These are phyloP conservation scores for Drosophila rhopaloa DNA, from an alignment of 1,140 invertebrate genomes.

Conservation along the genomic window DNA sequence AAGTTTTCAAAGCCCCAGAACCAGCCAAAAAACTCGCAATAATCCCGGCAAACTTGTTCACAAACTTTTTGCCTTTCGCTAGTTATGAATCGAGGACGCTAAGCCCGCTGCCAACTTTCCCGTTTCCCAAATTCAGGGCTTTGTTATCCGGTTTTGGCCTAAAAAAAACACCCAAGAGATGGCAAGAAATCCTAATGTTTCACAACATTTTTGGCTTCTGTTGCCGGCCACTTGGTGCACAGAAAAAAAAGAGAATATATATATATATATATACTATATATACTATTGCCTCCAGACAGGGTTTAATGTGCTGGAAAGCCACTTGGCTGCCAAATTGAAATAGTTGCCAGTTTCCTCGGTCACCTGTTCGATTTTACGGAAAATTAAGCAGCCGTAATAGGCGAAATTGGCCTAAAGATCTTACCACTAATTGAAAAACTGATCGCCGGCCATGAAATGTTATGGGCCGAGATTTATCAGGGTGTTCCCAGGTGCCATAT, in stretches of 20 bases:
- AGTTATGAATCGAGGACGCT: slow-evolving; percentile 18
- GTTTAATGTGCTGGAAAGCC: slow-evolving; percentile 60
- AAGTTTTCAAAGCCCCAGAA: slow-evolving; percentile 15
- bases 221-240: slow-evolving; percentile 5
- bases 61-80: slow-evolving; percentile 17
- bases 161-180: background rate
- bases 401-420: slow-evolving; percentile 2
- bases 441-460: slow-evolving; percentile 2
- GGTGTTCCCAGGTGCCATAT: background rate
- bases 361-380: slow-evolving; percentile 43
- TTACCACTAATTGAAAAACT: slow-evolving; percentile 10
- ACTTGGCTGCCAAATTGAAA: slow-evolving; percentile 48
- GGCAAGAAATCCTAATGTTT: slow-evolving; percentile 22
- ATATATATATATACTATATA: no score
- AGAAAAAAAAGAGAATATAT: background rate
- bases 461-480: slow-evolving; percentile 16
- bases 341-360: slow-evolving; percentile 34
- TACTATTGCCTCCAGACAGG: slow-evolving; percentile 11
- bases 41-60: slow-evolving; percentile 28
- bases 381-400: slow-evolving; percentile 29
- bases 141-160: background rate
- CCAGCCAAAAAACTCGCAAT: slow-evolving; percentile 8
- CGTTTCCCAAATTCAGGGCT: no score
- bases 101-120: slow-evolving; percentile 5
- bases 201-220: slow-evolving; percentile 1